Evolutionary conservation across 1,140 invertebrate genomes (phyloP).

Genomic region (Papilio dardanus): DNA sequence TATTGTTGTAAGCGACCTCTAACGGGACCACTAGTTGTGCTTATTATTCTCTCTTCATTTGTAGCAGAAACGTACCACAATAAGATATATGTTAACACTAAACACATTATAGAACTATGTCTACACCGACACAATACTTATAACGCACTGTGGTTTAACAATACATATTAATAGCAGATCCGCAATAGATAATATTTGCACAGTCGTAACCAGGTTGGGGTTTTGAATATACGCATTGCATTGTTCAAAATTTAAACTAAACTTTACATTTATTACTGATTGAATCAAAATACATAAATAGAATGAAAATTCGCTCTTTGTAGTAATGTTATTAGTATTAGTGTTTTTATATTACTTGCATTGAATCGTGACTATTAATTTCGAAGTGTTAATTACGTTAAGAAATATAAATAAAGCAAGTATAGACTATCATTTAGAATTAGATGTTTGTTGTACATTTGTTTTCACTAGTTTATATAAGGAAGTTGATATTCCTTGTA

Average conservation of each 20-base stretch:
- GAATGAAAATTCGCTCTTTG: too few species aligned
- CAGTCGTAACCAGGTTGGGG: background rate
- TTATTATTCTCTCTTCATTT: constrained; percentile 25
- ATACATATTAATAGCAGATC: background rate
- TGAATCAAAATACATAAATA: background rate
- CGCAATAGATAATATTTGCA: background rate
- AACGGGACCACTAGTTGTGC: constrained; percentile 42
- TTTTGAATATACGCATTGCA: background rate
- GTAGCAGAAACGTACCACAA: background rate
- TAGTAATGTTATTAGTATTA: background rate
- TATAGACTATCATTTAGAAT: too few species aligned
- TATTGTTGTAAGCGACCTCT: constrained; percentile 40
- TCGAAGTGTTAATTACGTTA: background rate
- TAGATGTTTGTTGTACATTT: too few species aligned
- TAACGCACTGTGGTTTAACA: background rate
- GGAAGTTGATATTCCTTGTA: too few species aligned
- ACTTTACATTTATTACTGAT: background rate
- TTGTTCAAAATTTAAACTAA: background rate
- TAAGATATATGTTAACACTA: background rate
- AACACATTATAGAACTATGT: background rate
- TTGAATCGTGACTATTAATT: constrained; percentile 8
- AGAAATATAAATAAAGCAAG: background rate
- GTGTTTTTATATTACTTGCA: background rate
- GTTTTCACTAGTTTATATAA: too few species aligned
- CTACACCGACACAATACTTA: background rate